A percentile compares a stretch with the other conserved stretches of the same genome.
phyloP scores from a whole-genome alignment of 2,888 invertebrate species.

The Phortica okadai region DNA sequence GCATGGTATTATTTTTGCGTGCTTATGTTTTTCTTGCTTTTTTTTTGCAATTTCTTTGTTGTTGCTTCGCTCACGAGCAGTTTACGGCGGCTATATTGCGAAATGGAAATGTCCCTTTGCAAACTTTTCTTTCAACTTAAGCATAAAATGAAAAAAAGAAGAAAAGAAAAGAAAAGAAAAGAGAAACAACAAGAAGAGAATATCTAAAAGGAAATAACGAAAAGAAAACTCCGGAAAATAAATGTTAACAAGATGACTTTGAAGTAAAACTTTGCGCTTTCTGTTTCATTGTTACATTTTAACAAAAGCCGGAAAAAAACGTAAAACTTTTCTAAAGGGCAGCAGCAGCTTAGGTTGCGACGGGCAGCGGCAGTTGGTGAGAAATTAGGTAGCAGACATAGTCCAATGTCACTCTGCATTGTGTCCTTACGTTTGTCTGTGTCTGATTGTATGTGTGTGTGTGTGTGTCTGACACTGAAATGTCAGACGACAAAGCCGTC shows the following conservation, averaged over 20 bases:
- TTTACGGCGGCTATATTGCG: conserved; percentile 17
- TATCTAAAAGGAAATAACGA: conserved; percentile 41
- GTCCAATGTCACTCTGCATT: conserved; percentile 3
- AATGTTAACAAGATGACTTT: conserved; percentile 66
- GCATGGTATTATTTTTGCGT: neutral
- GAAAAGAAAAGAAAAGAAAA: no score
- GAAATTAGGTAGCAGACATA: conserved; percentile 1
- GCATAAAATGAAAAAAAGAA: conserved; percentile 40
- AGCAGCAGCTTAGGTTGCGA: no score
- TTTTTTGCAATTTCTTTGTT: conserved; percentile 1
- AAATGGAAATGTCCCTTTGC: conserved; percentile 27
- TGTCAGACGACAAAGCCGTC: conserved; percentile 1
- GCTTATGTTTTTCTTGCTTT: neutral
- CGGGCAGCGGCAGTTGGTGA: no score
- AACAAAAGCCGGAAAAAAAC: conserved; percentile 40
- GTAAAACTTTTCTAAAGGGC: conserved; percentile 2
- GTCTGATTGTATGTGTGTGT: conserved; percentile 13
- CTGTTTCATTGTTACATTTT: conserved; percentile 45
- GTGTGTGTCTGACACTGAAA: conserved; percentile 21
- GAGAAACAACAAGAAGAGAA: conserved; percentile 40
- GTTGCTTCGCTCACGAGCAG: neutral
- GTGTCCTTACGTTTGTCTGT: neutral
- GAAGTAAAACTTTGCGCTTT: conserved; percentile 36
- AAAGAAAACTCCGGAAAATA: conserved; percentile 57
- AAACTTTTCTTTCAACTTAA: conserved; percentile 15